Conservation (phyloP, 92 coral and sea anemone genomes). For the Diadumene lineata region DNA sequence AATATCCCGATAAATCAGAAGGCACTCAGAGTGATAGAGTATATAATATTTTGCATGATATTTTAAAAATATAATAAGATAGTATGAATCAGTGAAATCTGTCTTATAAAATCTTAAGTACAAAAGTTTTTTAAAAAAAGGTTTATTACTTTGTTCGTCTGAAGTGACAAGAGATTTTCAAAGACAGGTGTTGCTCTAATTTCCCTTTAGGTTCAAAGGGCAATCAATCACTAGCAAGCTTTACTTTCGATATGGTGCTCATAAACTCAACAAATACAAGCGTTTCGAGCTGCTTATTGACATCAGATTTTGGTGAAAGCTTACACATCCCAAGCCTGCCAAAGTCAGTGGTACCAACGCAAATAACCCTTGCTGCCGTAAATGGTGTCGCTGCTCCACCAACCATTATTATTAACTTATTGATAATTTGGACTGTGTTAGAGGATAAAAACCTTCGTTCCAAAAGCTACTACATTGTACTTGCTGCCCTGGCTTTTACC, state of each 20-base stretch:
- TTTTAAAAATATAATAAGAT: no score
- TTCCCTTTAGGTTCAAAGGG: no score
- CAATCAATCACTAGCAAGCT: no score
- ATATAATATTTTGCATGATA: no score
- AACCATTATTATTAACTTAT: constrained; percentile 9
- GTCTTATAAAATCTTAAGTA: no score
- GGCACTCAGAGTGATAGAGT: no score
- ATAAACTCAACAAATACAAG: background rate
- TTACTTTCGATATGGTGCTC: background rate
- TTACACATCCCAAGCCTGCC: background rate
- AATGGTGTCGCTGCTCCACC: constrained; percentile 20
- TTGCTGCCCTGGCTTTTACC: constrained; percentile 6
- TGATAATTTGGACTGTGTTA: constrained; percentile 15
- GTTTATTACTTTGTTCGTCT: no score
- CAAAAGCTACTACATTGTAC: constrained; percentile 5
- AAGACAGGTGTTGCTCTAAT: no score
- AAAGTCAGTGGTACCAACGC: background rate
- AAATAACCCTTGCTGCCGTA: background rate
- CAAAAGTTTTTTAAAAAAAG: no score
- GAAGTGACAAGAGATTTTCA: no score
- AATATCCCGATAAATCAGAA: no score
- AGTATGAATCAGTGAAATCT: no score
- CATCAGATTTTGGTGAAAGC: background rate
- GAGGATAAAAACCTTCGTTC: constrained; percentile 18
- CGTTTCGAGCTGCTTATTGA: background rate